These are phyloP conservation scores for Diadema setosum DNA, from an alignment of 35 echinoderm and acorn worm genomes.

Conservation along the genomic window DNA sequence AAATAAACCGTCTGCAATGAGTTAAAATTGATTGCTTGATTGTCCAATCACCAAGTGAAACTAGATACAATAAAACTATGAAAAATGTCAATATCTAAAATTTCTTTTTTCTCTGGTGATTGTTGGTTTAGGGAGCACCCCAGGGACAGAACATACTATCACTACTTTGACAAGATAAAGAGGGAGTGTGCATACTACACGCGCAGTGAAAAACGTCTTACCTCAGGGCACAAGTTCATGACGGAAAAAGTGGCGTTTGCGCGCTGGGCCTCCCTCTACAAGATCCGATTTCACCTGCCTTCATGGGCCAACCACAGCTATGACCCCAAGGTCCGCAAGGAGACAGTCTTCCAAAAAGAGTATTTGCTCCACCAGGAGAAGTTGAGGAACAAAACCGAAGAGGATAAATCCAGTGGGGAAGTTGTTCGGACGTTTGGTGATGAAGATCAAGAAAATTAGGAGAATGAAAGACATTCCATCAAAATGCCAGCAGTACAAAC, in stretches of 20 bases:
- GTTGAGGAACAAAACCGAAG: not conserved
- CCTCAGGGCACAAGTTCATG: constrained; percentile 78
- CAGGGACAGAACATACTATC: constrained; percentile 63
- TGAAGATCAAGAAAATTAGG: too few relatives aligned
- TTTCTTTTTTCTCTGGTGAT: too few relatives aligned
- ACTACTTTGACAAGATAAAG: constrained; percentile 77
- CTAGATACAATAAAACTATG: too few relatives aligned
- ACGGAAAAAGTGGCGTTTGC: constrained; percentile 84
- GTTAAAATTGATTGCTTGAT: too few relatives aligned
- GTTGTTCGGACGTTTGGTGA: too few relatives aligned
- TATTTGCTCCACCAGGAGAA: constrained; percentile 37
- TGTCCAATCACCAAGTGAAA: too few relatives aligned
- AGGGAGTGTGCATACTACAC: constrained; percentile 79
- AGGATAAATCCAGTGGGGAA: too few relatives aligned
- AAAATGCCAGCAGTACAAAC: too few relatives aligned
- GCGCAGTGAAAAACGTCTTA: constrained; percentile 46
- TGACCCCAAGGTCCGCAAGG: not conserved
- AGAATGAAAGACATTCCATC: too few relatives aligned
- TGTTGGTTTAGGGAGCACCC: constrained; percentile 62
- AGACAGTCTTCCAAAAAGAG: constrained; percentile 40
- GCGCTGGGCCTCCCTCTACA: constrained; percentile 69
- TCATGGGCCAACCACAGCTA: constrained; percentile 67
- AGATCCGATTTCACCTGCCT: constrained; percentile 72
- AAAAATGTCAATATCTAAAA: too few relatives aligned
- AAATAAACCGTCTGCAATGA: too few relatives aligned